phyloP scores from a whole-genome alignment of 2,113 vertebrate species.

The Tychaedon coryphoeus region DNA sequence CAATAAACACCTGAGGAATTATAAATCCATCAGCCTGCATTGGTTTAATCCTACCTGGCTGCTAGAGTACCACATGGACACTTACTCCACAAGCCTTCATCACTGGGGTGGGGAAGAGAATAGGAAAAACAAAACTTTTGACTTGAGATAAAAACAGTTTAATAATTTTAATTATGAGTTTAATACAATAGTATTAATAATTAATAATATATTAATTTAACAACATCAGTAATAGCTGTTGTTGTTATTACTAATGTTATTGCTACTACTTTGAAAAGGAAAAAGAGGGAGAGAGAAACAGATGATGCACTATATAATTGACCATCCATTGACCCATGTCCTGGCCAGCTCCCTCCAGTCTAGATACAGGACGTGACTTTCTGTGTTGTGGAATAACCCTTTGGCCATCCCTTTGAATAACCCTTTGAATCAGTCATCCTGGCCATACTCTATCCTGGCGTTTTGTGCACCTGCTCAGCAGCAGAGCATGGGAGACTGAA shows the following conservation, averaged over 20 bases:
- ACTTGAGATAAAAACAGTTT: neutral
- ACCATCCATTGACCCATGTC: neutral
- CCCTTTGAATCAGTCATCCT: accelerated
- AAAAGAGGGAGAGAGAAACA: neutral
- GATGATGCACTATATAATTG: neutral
- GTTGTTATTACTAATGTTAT: no score
- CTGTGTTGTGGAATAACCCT: neutral
- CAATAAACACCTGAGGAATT: neutral
- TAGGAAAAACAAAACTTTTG: neutral
- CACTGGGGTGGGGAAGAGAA: neutral
- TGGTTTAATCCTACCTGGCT: neutral
- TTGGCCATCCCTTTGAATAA: neutral
- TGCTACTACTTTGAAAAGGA: neutral
- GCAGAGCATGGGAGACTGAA: neutral
- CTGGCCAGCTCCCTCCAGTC: neutral
- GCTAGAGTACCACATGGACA: accelerated
- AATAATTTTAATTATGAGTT: neutral
- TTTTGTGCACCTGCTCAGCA: neutral
- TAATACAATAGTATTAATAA: no score
- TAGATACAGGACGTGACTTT: accelerated
- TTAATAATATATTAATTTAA: no score
- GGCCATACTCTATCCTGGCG: neutral
- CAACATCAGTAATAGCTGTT: no score
- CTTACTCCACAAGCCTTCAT: neutral
- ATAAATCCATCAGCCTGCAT: neutral